Percentiles rank a stretch among this genome's conserved stretches.
These are phyloP conservation scores for Phrynocephalus forsythii DNA, from an alignment of 2,797 vertebrate species.

Conservation along the genomic window DNA sequence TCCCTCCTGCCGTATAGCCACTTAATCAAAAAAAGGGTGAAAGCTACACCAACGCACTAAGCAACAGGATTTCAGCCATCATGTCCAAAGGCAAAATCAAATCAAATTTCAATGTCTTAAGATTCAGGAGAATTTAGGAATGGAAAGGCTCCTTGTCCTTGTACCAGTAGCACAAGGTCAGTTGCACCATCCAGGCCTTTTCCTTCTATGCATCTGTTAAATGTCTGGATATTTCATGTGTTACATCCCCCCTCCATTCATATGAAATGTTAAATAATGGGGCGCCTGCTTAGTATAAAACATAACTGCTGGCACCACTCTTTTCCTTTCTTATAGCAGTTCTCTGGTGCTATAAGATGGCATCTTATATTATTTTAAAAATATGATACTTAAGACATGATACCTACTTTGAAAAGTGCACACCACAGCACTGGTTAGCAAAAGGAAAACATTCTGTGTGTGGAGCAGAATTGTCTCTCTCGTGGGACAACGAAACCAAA, in stretches of 20 bases:
- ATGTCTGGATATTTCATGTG: neutral
- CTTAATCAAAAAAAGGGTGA: too few species aligned
- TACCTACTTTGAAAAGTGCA: constrained; percentile 16
- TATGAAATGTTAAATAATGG: neutral
- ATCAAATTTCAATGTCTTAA: too few species aligned
- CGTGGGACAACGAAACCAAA: constrained; percentile 53
- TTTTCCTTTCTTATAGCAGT: too few species aligned
- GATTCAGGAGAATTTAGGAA: neutral
- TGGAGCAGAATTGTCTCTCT: neutral
- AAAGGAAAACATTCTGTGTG: neutral
- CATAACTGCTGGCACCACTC: neutral
- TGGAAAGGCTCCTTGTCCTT: neutral
- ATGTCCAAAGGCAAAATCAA: neutral
- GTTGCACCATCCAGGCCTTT: neutral
- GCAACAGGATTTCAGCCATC: neutral
- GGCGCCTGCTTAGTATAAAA: neutral
- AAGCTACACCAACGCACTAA: too few species aligned
- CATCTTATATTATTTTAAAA: constrained; percentile 2
- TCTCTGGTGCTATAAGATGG: neutral
- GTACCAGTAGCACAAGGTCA: neutral
- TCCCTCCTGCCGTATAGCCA: too few species aligned
- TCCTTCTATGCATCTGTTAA: neutral
- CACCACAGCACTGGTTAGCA: neutral
- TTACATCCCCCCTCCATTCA: neutral
- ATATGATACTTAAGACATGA: neutral